phyloP scores from a whole-genome alignment of 1,140 invertebrate species.

The Dreissena rostriformis region DNA sequence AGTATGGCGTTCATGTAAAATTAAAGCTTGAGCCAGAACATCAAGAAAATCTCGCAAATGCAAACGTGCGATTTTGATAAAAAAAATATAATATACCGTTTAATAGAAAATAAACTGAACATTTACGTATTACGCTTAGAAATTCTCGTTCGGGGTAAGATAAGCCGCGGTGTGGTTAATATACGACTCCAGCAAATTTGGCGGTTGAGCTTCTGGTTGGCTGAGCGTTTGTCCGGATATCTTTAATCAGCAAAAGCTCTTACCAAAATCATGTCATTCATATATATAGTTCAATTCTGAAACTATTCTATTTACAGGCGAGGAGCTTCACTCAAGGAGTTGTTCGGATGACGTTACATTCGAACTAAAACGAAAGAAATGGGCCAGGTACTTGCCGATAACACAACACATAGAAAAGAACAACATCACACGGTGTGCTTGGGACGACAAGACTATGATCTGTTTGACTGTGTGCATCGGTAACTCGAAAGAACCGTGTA shows the following conservation, averaged over 20 bases:
- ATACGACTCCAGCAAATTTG: too few relatives aligned
- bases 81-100: too few relatives aligned
- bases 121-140: too few relatives aligned
- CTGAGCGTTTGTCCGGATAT: too few relatives aligned
- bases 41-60: too few relatives aligned
- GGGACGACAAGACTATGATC: background rate
- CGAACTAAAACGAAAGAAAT: background rate
- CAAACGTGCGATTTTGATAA: too few relatives aligned
- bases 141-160: too few relatives aligned
- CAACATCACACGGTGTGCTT: background rate
- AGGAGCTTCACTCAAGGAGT: background rate
- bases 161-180: too few relatives aligned
- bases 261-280: background rate
- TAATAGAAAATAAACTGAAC: too few relatives aligned
- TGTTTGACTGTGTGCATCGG: background rate
- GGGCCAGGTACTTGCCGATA: background rate
- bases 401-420: background rate
- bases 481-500: background rate
- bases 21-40: too few relatives aligned
- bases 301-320: background rate
- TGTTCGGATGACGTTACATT: background rate
- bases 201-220: too few relatives aligned
- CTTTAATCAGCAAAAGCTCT: background rate
- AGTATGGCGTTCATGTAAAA: too few relatives aligned
- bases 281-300: background rate